Evolutionary conservation across 2,797 vertebrate genomes (phyloP).

Genomic region (Tapirus indicus): DNA sequence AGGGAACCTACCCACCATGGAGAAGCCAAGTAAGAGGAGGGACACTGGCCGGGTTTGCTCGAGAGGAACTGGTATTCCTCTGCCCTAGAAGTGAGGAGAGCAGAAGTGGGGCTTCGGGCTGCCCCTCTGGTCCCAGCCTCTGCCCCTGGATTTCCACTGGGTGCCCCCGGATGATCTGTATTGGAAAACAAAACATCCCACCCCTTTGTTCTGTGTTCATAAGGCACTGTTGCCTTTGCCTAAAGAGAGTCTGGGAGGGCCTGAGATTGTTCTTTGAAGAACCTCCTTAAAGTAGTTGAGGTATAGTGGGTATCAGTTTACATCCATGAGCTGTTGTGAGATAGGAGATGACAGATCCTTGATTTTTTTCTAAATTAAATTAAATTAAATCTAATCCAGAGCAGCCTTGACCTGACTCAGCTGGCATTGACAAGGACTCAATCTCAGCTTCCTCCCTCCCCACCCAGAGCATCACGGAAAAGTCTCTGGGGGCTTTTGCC

Average conservation of each 20-base stretch:
- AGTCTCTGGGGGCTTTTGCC: not conserved
- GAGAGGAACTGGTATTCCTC: not conserved
- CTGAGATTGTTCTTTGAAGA: not conserved
- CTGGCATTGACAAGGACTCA: not conserved
- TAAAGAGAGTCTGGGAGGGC: not conserved
- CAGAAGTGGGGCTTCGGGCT: not conserved
- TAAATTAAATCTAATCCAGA: not conserved
- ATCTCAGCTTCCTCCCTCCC: not conserved
- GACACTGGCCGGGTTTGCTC: not conserved
- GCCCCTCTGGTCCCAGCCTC: not conserved
- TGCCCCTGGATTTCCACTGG: not conserved
- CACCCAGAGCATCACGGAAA: not conserved
- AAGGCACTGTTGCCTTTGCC: not conserved
- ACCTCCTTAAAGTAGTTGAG: not conserved
- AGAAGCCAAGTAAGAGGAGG: not conserved
- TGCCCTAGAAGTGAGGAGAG: not conserved
- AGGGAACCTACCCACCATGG: not conserved
- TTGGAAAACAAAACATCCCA: not conserved
- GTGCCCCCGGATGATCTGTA: not conserved
- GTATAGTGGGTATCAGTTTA: not conserved
- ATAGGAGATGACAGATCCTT: not conserved
- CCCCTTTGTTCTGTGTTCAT: not conserved
- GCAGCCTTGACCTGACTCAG: not conserved
- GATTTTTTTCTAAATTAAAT: conserved; percentile 38
- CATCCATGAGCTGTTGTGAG: not conserved